Percentiles rank a stretch among this genome's conserved stretches.
Evolutionary conservation across 2,888 invertebrate genomes (phyloP).

Genomic region (Prenolepis imparis): DNA sequence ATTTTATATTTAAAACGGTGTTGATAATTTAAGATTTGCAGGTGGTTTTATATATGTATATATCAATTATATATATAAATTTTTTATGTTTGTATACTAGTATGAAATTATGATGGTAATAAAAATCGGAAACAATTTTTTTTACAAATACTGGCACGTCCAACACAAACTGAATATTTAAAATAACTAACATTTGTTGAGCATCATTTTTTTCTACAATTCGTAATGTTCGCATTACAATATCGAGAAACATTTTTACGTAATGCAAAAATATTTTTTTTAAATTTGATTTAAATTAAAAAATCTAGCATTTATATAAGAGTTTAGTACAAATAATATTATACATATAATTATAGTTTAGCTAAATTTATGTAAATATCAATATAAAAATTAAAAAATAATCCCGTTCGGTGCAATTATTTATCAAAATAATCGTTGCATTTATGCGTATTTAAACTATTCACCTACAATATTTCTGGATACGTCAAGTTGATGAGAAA

Average conservation of each 20-base stretch:
- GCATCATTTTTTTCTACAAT: background rate
- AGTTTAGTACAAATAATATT: background rate
- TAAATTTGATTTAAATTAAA: background rate
- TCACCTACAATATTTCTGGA: background rate
- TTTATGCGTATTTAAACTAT: background rate
- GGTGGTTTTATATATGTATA: background rate
- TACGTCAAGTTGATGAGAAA: background rate
- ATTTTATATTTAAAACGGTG: background rate
- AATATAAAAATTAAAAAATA: background rate
- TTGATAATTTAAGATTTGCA: conserved; percentile 18
- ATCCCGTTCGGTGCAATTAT: background rate
- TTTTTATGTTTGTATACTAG: background rate
- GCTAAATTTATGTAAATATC: background rate
- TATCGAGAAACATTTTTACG: background rate
- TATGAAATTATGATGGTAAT: background rate
- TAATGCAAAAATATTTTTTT: background rate
- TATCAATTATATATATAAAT: background rate
- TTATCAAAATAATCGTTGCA: background rate
- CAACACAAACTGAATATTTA: background rate
- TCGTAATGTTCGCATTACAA: background rate
- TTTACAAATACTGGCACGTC: background rate
- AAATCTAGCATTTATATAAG: background rate
- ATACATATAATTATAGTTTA: background rate
- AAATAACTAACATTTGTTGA: background rate
- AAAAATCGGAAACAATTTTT: conserved; percentile 15